A percentile compares a stretch with the other conserved stretches of the same genome.
phyloP scores from a whole-genome alignment of 2,888 invertebrate species.

The Iselma pallidipennis region DNA sequence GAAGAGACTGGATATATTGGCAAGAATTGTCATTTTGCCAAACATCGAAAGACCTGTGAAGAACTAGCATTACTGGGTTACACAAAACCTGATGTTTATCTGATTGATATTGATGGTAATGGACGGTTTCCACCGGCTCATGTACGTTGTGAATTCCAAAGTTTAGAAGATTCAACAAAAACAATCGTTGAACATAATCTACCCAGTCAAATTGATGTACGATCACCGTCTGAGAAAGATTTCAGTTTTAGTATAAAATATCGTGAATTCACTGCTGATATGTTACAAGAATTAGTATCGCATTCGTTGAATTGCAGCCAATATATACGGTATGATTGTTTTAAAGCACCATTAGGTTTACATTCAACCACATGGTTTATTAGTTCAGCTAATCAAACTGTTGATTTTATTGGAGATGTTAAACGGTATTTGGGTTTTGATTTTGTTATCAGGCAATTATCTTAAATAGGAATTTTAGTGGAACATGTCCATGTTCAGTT shows the following conservation, averaged over 20 bases:
- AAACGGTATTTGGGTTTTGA: slow-evolving; percentile 64
- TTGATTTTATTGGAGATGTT: slow-evolving; percentile 80
- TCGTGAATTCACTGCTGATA: slow-evolving; percentile 86
- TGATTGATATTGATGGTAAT: slow-evolving; percentile 93
- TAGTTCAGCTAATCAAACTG: slow-evolving; percentile 78
- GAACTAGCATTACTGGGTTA: slow-evolving; percentile 87
- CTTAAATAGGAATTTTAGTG: slow-evolving; percentile 57
- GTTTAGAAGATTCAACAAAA: slow-evolving; percentile 81
- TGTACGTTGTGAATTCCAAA: slow-evolving; percentile 91
- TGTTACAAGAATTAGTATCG: slow-evolving; percentile 87
- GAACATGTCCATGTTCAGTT: slow-evolving; percentile 75
- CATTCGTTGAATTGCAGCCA: slow-evolving; percentile 89
- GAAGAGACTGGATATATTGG: slow-evolving; percentile 89
- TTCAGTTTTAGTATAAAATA: slow-evolving; percentile 86
- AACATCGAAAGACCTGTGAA: slow-evolving; percentile 89
- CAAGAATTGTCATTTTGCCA: slow-evolving; percentile 92
- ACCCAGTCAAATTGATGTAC: slow-evolving; percentile 86
- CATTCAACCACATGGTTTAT: slow-evolving; percentile 90
- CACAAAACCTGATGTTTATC: slow-evolving; percentile 87
- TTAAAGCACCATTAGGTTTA: slow-evolving; percentile 82
- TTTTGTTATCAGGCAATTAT: neutral
- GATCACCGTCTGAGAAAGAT: slow-evolving; percentile 76
- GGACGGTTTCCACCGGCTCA: slow-evolving; percentile 90
- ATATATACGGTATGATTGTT: slow-evolving; percentile 88
- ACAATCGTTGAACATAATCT: slow-evolving; percentile 90